Evolutionary conservation across 2,888 invertebrate species (phyloP).

Genomic region (Vandiemenella viatica): DNA sequence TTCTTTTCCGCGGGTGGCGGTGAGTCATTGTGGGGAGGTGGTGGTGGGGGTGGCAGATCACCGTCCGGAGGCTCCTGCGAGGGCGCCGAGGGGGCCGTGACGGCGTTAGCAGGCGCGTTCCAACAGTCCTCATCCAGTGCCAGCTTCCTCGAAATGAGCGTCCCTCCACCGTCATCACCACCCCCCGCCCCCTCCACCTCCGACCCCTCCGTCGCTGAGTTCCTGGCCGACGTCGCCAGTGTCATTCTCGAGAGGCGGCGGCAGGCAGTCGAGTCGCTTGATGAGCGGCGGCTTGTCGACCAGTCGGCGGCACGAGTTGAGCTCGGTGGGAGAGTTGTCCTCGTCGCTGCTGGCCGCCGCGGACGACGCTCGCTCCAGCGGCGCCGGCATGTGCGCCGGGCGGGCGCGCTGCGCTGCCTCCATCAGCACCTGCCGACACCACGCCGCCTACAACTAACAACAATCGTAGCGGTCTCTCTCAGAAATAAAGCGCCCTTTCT

Average conservation of each 20-base stretch:
- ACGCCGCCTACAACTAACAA: too few relatives aligned
- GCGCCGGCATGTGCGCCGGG: background rate
- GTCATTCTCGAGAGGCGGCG: too few relatives aligned
- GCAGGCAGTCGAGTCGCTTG: constrained; percentile 39
- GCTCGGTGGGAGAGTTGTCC: constrained; percentile 74
- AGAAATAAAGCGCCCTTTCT: too few relatives aligned
- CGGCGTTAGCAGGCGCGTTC: background rate
- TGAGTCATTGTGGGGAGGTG: too few relatives aligned
- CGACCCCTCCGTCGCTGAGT: constrained; percentile 24
- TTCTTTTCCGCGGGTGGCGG: too few relatives aligned
- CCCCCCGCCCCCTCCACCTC: constrained; percentile 1
- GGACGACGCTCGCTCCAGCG: background rate
- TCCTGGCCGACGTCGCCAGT: constrained; percentile 64
- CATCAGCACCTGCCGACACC: too few relatives aligned
- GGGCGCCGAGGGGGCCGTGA: constrained; percentile 20
- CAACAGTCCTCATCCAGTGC: background rate
- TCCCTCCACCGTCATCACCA: constrained; percentile 19
- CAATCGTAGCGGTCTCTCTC: too few relatives aligned
- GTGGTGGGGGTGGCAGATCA: too few relatives aligned
- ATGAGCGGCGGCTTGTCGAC: constrained; percentile 66
- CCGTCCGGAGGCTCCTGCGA: too few relatives aligned
- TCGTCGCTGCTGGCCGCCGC: constrained; percentile 49
- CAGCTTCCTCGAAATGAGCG: background rate
- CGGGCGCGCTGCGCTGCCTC: background rate
- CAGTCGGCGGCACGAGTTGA: constrained; percentile 70